A percentile compares a stretch with the other conserved stretches of the same genome.
These are phyloP conservation scores for Nyctibius grandis DNA, from an alignment of 2,797 vertebrate species.

Conservation along the genomic window DNA sequence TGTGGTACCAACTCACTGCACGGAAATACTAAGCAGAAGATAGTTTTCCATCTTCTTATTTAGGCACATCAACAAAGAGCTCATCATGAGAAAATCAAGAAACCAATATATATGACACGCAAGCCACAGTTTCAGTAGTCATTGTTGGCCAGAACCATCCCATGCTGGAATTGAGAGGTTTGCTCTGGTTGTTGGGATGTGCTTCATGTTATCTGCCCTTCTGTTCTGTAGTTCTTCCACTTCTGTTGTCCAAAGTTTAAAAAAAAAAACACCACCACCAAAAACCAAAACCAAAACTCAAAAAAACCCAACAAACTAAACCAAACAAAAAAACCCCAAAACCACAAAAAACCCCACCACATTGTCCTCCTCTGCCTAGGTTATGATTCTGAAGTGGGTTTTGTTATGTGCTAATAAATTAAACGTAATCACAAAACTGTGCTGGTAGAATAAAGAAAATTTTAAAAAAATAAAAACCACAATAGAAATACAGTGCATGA, in stretches of 20 bases:
- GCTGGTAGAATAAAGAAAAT: not conserved
- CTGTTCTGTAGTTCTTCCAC: not conserved
- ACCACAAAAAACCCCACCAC: not conserved
- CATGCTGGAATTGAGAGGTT: not conserved
- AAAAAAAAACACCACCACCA: too few species aligned
- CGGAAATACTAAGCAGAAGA: not conserved
- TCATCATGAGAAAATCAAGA: not conserved
- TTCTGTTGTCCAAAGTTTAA: not conserved
- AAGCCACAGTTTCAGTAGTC: rapidly evolving
- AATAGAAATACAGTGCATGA: not conserved
- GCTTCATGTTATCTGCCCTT: not conserved
- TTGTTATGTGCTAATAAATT: not conserved
- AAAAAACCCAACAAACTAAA: not conserved
- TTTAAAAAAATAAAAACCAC: not conserved
- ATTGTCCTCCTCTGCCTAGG: not conserved
- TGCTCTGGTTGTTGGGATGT: not conserved
- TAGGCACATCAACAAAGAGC: not conserved
- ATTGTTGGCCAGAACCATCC: not conserved
- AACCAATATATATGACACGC: rapidly evolving
- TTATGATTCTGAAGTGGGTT: not conserved
- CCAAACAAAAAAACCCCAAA: too few species aligned
- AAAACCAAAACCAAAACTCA: too few species aligned
- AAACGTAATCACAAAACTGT: not conserved
- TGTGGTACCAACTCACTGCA: not conserved
- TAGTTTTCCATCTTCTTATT: not conserved